Evolutionary conservation across 2,888 invertebrate genomes (phyloP).

Genomic region (Chaetoderma sp.): DNA sequence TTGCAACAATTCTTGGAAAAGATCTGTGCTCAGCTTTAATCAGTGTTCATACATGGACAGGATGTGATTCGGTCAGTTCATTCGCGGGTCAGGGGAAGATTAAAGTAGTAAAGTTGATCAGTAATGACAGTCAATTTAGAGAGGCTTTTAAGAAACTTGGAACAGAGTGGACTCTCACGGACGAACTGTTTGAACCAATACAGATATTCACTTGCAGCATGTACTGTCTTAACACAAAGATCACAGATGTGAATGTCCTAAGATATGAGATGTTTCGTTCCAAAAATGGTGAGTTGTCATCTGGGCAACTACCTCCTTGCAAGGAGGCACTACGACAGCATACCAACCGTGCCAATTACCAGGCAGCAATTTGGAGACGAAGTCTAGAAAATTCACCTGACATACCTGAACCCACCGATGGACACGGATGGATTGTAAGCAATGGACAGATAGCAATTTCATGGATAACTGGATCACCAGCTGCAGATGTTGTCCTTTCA

Average conservation of each 20-base stretch:
- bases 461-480: too few species aligned
- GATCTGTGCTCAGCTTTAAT: not conserved
- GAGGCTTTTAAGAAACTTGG: not conserved
- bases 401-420: not conserved
- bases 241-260: not conserved
- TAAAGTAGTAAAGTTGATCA: not conserved
- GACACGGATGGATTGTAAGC: too few species aligned
- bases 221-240: too few species aligned
- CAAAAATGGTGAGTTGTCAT: not conserved
- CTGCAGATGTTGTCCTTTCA: too few species aligned
- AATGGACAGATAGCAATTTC: too few species aligned
- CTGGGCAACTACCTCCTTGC: not conserved
- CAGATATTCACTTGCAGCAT: not conserved
- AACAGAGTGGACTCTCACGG: not conserved
- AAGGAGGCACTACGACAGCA: not conserved
- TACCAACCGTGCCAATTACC: not conserved
- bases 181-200: not conserved
- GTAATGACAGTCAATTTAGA: not conserved
- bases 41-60: not conserved
- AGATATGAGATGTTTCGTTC: not conserved
- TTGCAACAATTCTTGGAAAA: not conserved
- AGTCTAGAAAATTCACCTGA: not conserved
- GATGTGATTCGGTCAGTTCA: constrained; percentile 2
- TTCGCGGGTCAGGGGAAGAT: constrained; percentile 1
- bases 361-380: not conserved